phyloP scores from a whole-genome alignment of 2,113 vertebrate genomes.

The Colaptes auratus region DNA sequence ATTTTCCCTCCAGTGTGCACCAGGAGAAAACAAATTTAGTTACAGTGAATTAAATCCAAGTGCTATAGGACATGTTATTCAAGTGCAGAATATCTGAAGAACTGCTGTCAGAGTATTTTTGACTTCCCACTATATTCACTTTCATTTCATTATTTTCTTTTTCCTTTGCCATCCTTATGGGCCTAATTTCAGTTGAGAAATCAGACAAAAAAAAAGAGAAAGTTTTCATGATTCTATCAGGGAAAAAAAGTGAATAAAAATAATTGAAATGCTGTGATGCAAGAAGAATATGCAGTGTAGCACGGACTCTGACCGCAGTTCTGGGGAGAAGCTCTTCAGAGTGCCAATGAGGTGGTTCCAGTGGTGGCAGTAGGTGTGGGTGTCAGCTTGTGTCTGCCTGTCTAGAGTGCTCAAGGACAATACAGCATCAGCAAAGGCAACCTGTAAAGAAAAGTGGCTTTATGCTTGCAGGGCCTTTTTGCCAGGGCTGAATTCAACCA shows the following conservation, averaged over 20 bases:
- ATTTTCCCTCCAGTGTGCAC: slow-evolving; percentile 1
- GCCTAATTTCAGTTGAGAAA: slow-evolving; percentile 23
- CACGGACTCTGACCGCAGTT: neutral
- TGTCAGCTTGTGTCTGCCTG: neutral
- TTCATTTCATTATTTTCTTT: neutral
- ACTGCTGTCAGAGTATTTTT: neutral
- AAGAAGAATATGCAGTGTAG: neutral
- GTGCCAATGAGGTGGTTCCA: neutral
- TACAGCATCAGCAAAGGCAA: neutral
- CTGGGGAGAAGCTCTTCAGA: neutral
- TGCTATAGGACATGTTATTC: neutral
- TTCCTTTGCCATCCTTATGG: neutral
- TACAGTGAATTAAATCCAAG: slow-evolving; percentile 55
- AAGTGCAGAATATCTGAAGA: slow-evolving; percentile 11
- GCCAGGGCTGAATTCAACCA: neutral
- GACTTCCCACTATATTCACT: neutral
- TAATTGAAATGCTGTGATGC: neutral
- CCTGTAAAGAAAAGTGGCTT: neutral
- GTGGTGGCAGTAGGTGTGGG: neutral
- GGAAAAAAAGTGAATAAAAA: neutral
- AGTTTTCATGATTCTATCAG: neutral
- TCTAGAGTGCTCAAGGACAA: neutral
- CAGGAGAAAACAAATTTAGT: slow-evolving; percentile 38
- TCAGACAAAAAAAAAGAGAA: neutral
- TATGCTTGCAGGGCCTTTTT: neutral